Conservation (phyloP, 2,888 invertebrate species). For the Tridacna crocea region DNA sequence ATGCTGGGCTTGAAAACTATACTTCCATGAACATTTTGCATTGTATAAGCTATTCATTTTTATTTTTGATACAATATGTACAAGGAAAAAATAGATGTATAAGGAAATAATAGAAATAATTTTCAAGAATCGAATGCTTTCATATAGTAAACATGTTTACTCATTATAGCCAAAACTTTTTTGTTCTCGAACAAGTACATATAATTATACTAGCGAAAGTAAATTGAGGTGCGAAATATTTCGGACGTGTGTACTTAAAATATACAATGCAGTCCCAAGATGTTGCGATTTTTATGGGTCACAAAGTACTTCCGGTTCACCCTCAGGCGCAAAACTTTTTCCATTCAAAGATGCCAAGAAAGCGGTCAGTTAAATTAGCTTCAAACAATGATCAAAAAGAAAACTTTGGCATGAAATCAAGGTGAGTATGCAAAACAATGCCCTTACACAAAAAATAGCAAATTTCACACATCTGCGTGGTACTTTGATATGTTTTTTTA, state of each 20-base stretch:
- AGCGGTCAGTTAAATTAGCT: conserved; percentile 54
- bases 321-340: conserved; percentile 49
- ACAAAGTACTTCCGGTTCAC: conserved; percentile 53
- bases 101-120: too few relatives aligned
- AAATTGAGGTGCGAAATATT: too few relatives aligned
- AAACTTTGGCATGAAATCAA: conserved; percentile 48
- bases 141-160: too few relatives aligned
- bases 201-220: too few relatives aligned
- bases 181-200: too few relatives aligned
- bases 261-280: neutral
- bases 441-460: neutral
- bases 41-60: too few relatives aligned
- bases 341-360: conserved; percentile 59
- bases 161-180: too few relatives aligned
- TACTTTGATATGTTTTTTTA: conserved; percentile 1
- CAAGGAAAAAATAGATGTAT: too few relatives aligned
- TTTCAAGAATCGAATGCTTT: too few relatives aligned
- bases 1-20: too few relatives aligned
- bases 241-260: neutral
- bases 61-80: too few relatives aligned
- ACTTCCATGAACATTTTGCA: too few relatives aligned
- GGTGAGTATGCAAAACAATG: conserved; percentile 30
- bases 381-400: conserved; percentile 55
- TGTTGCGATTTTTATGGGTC: conserved; percentile 3
- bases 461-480: neutral